These are phyloP conservation scores for Cyprinus carpio DNA, from an alignment of 2,113 vertebrate species.

Conservation along the genomic window DNA sequence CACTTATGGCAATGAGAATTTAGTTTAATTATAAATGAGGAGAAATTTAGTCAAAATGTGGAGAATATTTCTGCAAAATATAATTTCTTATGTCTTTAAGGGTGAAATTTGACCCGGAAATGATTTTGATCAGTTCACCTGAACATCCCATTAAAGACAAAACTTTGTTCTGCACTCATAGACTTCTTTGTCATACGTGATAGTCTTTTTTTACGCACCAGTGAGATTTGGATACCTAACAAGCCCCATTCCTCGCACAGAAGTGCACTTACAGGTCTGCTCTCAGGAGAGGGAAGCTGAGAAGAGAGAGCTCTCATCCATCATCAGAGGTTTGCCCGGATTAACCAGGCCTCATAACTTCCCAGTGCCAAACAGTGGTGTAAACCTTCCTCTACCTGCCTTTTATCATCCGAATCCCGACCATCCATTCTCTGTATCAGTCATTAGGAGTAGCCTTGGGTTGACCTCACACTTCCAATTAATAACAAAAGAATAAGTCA, in stretches of 20 bases:
- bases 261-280: conserved; percentile 69
- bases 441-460: conserved; percentile 54
- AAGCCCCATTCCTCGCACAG: not conserved
- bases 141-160: not conserved
- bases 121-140: not conserved
- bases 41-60: not conserved
- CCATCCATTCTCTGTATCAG: conserved; percentile 36
- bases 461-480: conserved; percentile 60
- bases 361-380: conserved; percentile 14
- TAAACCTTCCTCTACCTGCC: conserved; percentile 40
- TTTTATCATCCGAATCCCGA: conserved; percentile 68
- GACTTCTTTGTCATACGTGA: not conserved
- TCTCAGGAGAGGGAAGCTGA: conserved; percentile 38
- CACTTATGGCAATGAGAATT: not conserved
- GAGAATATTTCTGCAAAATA: no score
- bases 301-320: conserved; percentile 43
- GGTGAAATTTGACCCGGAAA: not conserved
- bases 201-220: conserved; percentile 14
- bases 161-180: not conserved
- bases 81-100: not conserved
- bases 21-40: no score
- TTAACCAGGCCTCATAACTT: conserved; percentile 50
- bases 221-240: not conserved
- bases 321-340: conserved; percentile 53
- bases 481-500: conserved; percentile 60